Evolutionary conservation across 1,140 invertebrate genomes (phyloP).

Genomic region (Planococcus citri): DNA sequence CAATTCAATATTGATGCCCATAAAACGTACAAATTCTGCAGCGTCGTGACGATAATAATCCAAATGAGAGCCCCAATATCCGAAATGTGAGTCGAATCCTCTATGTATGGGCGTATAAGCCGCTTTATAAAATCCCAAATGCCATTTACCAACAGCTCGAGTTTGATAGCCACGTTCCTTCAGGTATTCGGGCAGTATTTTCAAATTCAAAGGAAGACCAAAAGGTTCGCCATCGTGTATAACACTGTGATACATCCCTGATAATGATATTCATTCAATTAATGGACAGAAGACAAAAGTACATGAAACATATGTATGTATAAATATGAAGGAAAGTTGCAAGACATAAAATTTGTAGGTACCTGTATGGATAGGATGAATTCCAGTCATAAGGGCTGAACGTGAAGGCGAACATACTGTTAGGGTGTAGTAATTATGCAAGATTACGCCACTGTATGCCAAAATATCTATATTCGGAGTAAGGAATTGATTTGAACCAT

Average conservation of each 20-base stretch:
- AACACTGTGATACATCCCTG: conserved; percentile 66
- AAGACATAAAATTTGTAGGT: neutral
- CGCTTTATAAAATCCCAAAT: conserved; percentile 50
- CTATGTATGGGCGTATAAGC: conserved; percentile 61
- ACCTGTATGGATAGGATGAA: conserved; percentile 46
- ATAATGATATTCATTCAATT: neutral
- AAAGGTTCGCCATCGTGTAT: conserved; percentile 56
- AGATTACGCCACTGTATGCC: conserved; percentile 45
- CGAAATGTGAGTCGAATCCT: conserved; percentile 72
- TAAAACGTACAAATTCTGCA: neutral
- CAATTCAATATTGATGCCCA: no score
- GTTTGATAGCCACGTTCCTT: conserved; percentile 49
- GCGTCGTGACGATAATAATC: neutral
- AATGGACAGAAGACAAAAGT: no score
- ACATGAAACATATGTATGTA: no score
- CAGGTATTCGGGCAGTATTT: conserved; percentile 50
- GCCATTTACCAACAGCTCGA: conserved; percentile 60
- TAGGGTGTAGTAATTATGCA: conserved; percentile 43
- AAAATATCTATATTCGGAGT: conserved; percentile 51
- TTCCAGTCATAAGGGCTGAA: conserved; percentile 45
- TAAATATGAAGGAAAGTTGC: neutral
- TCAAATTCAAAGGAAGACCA: conserved; percentile 54
- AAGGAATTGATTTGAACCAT: conserved; percentile 49
- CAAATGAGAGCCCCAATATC: conserved; percentile 57
- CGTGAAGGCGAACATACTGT: conserved; percentile 47